A percentile compares a stretch with the other conserved stretches of the same genome.
phyloP scores from a whole-genome alignment of 2,888 invertebrate genomes.

The Drepanosiphum platanoidis region DNA sequence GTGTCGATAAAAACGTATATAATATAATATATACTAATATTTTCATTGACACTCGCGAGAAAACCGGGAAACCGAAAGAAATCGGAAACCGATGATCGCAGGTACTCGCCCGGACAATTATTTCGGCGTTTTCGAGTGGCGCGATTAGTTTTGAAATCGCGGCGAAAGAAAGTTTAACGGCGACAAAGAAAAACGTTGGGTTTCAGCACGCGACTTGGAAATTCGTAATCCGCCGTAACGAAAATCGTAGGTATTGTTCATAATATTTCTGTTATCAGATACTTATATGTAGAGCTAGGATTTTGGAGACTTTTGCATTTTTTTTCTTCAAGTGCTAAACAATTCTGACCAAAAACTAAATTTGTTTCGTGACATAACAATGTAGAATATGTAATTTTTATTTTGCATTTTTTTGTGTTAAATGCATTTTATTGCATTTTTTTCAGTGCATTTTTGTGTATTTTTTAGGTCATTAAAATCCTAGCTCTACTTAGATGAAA shows the following conservation, averaged over 20 bases:
- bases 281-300: no score
- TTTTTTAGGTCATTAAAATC: no score
- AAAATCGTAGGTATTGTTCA: neutral
- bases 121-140: conserved; percentile 28
- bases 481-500: no score
- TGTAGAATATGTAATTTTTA: no score
- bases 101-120: neutral
- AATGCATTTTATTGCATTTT: no score
- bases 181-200: neutral
- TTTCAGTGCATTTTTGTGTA: no score
- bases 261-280: conserved; percentile 31
- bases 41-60: neutral
- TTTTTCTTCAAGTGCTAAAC: no score
- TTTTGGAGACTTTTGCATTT: no score
- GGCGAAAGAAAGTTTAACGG: neutral
- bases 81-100: neutral
- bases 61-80: neutral
- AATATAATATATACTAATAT: no score
- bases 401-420: no score
- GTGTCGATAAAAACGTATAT: neutral
- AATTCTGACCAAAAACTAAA: no score
- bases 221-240: neutral
- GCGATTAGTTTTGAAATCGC: conserved; percentile 24
- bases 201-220: conserved; percentile 24
- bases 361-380: no score